Conservation (phyloP, 2,797 vertebrate genomes). For the Eremophila alpestris region DNA sequence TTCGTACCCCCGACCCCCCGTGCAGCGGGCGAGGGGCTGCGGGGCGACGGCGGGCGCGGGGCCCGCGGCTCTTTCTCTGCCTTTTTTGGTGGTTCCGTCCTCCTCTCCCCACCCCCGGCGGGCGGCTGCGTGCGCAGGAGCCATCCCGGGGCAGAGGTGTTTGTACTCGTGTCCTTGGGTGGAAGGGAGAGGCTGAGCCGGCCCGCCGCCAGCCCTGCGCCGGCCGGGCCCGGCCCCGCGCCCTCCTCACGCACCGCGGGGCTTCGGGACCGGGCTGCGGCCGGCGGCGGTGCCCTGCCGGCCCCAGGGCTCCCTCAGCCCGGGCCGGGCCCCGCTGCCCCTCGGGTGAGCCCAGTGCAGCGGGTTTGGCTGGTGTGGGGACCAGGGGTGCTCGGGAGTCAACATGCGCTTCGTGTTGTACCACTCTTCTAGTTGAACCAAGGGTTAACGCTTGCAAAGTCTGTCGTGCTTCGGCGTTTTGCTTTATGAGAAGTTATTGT, state of each 20-base stretch:
- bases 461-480: neutral
- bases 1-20: neutral
- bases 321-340: neutral
- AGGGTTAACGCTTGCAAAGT: fast-evolving
- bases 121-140: slow-evolving; percentile 52
- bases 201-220: neutral
- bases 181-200: slow-evolving; percentile 4
- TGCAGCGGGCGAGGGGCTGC: neutral
- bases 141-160: slow-evolving; percentile 52
- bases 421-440: fast-evolving
- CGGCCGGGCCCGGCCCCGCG: neutral
- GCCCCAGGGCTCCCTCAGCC: neutral
- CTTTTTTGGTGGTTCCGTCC: slow-evolving; percentile 21
- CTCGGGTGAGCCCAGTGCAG: neutral
- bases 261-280: fast-evolving
- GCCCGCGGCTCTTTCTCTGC: neutral
- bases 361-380: neutral
- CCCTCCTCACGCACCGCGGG: neutral
- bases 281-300: neutral
- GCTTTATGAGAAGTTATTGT: neutral
- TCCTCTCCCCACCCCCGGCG: neutral
- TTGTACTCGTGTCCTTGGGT: slow-evolving; percentile 52
- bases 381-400: fast-evolving
- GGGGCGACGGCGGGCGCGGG: neutral
- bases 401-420: fast-evolving